A percentile compares a stretch with the other conserved stretches of the same genome.
Evolutionary conservation across 2,888 invertebrate species (phyloP).

Genomic region (Fissipunctia ypsillon): DNA sequence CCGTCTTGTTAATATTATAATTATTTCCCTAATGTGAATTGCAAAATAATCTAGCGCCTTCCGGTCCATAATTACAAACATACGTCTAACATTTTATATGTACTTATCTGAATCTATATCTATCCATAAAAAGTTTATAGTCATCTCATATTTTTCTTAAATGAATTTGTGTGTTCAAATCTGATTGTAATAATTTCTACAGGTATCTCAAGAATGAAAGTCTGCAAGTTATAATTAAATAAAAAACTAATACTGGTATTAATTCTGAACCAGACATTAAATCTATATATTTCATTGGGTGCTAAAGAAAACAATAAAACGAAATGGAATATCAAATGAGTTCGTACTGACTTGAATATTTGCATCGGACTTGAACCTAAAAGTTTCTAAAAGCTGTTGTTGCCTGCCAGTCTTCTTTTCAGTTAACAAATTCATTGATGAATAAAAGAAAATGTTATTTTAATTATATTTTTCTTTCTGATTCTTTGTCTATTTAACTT

Average conservation of each 20-base stretch:
- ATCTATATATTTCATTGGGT: constrained; percentile 8
- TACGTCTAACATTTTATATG: constrained; percentile 66
- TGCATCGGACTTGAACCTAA: background rate
- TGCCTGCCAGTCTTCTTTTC: constrained; percentile 13
- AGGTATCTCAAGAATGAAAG: constrained; percentile 21
- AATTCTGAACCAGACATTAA: constrained; percentile 8
- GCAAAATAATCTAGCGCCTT: constrained; percentile 75
- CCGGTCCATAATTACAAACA: constrained; percentile 75
- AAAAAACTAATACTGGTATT: constrained; percentile 14
- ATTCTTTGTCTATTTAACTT: constrained; percentile 15
- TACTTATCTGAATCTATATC: constrained; percentile 56
- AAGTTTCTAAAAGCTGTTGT: constrained; percentile 11
- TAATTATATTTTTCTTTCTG: background rate
- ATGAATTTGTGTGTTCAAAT: constrained; percentile 30
- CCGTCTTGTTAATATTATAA: constrained; percentile 64
- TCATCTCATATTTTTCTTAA: constrained; percentile 24
- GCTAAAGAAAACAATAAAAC: background rate
- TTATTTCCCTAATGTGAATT: constrained; percentile 73
- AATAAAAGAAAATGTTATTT: constrained; percentile 10
- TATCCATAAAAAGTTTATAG: constrained; percentile 32
- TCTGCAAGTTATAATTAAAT: constrained; percentile 8
- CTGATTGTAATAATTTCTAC: constrained; percentile 14
- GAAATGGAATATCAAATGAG: background rate
- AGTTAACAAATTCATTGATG: constrained; percentile 9
- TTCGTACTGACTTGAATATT: constrained; percentile 9